A percentile compares a stretch with the other conserved stretches of the same genome.
phyloP scores from a whole-genome alignment of 2,888 invertebrate genomes.

The Drosophila hawaiiensis region DNA sequence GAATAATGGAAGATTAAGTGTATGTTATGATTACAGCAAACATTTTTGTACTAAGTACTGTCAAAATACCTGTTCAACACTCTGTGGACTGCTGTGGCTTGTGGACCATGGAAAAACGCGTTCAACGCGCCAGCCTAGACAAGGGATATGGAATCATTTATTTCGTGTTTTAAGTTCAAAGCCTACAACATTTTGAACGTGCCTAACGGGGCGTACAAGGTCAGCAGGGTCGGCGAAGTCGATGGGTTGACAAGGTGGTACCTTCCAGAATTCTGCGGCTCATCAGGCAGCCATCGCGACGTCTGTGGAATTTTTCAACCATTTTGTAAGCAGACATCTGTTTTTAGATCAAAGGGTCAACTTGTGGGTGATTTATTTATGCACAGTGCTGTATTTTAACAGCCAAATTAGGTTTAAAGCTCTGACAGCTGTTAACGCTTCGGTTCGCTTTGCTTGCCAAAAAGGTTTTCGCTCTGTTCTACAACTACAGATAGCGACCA shows the following conservation, averaged over 20 bases:
- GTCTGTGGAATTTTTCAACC: constrained; percentile 50
- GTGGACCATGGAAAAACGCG: not conserved
- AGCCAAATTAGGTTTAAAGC: constrained; percentile 64
- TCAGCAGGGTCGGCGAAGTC: constrained; percentile 18
- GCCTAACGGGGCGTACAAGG: constrained; percentile 10
- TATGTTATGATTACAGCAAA: not conserved
- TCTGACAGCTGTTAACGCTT: constrained; percentile 63
- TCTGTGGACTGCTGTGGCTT: not conserved
- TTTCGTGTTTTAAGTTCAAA: constrained; percentile 55
- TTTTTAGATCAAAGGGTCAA: constrained; percentile 72
- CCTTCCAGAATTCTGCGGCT: constrained; percentile 33
- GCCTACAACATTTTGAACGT: constrained; percentile 32
- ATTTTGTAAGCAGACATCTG: constrained; percentile 53
- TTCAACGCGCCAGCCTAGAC: constrained; percentile 6
- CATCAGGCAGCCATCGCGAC: constrained; percentile 46
- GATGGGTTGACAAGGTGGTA: constrained; percentile 18
- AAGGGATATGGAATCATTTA: constrained; percentile 42
- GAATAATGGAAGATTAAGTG: not conserved
- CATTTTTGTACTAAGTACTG: not conserved
- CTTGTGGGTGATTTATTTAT: constrained; percentile 68
- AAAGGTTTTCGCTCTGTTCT: constrained; percentile 20
- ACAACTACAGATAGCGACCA: constrained; percentile 7
- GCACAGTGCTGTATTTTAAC: constrained; percentile 35
- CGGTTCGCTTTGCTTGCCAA: constrained; percentile 33
- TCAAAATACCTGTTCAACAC: constrained; percentile 9